phyloP scores from a whole-genome alignment of 2,888 invertebrate genomes.

The Drosophila suboccidentalis region DNA sequence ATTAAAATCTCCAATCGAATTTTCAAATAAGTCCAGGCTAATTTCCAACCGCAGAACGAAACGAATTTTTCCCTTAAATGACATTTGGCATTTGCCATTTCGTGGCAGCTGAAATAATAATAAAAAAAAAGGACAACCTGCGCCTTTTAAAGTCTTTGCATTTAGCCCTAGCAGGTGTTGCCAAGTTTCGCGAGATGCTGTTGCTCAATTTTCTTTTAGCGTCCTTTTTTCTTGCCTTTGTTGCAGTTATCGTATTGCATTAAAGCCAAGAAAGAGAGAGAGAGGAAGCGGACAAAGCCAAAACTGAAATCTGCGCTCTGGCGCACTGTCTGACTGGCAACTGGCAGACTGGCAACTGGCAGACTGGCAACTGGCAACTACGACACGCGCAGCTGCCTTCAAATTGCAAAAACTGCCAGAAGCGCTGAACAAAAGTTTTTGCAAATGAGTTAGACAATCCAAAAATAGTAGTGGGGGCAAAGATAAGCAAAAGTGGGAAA shows the following conservation, averaged over 20 bases:
- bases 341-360: constrained; percentile 17
- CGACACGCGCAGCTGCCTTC: constrained; percentile 49
- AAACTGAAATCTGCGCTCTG: constrained; percentile 23
- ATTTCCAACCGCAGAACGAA: constrained; percentile 56
- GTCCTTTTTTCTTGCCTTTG: constrained; percentile 15
- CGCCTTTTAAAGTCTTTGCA: not conserved
- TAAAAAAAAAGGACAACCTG: not conserved
- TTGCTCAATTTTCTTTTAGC: constrained; percentile 15
- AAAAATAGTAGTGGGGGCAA: constrained; percentile 14
- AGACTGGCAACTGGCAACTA: constrained; percentile 18
- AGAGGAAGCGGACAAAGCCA: constrained; percentile 39
- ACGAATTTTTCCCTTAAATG: constrained; percentile 46
- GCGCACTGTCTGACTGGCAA: constrained; percentile 6
- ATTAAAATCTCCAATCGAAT: constrained; percentile 69
- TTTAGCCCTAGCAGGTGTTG: constrained; percentile 40
- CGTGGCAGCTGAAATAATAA: constrained; percentile 15
- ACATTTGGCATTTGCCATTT: constrained; percentile 54
- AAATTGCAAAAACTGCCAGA: constrained; percentile 66
- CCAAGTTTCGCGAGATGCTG: constrained; percentile 26
- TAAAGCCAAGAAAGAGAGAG: constrained; percentile 19
- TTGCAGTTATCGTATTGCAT: constrained; percentile 61
- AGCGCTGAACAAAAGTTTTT: constrained; percentile 54
- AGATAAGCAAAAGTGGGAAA: not conserved
- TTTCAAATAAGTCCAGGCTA: constrained; percentile 66
- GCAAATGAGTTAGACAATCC: constrained; percentile 49